Conservation (phyloP, 1,140 invertebrate species). For the Heliothis subflexa region DNA sequence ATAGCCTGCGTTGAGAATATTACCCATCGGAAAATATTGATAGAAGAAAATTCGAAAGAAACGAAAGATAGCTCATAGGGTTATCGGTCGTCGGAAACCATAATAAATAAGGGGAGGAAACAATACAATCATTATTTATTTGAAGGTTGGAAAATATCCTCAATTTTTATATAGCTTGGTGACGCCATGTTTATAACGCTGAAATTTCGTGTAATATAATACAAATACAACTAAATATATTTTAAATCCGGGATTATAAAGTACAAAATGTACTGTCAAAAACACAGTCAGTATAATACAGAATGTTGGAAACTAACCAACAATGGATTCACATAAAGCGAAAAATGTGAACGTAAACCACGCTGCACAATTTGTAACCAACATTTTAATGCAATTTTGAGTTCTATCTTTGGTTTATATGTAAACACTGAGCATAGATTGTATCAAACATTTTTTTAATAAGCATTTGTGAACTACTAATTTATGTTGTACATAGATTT, state of each 20-base stretch:
- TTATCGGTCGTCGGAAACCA: background rate
- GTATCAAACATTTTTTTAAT: background rate
- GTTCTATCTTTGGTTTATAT: background rate
- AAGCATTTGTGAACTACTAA: background rate
- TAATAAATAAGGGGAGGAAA: conserved; percentile 12
- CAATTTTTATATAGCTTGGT: no score
- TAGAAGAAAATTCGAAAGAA: background rate
- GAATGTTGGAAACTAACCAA: conserved; percentile 38
- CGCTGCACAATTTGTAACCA: conserved; percentile 9
- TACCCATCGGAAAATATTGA: background rate
- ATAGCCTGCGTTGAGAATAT: no score
- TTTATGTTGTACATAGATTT: background rate
- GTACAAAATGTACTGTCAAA: conserved; percentile 6
- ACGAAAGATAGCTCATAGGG: background rate
- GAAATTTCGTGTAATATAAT: no score
- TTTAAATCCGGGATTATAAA: background rate
- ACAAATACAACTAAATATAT: no score
- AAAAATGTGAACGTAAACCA: conserved; percentile 32
- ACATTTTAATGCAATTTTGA: conserved; percentile 13
- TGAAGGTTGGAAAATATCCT: no score
- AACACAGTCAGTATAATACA: background rate
- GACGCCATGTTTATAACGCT: no score
- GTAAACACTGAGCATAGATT: background rate
- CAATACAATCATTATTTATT: background rate
- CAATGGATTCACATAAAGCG: conserved; percentile 15